Evolutionary conservation across 2,797 vertebrate species (phyloP), one percentile per base, ranked within the genome.

Genomic region (Miichthys miiuy): DNA sequence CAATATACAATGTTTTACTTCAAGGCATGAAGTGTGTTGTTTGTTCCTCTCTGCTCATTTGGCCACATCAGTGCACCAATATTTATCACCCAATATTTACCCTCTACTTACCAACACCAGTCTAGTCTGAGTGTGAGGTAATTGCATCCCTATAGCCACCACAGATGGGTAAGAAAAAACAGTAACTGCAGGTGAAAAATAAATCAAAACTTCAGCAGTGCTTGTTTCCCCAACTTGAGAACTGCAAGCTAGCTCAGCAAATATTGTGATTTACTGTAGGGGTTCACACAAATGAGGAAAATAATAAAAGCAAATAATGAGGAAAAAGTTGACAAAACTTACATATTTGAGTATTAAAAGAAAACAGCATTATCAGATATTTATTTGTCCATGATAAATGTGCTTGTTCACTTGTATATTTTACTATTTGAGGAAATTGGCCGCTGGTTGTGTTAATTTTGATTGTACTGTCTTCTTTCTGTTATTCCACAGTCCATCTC

Each of bases 401-500:
- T 46, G 7, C 0, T 5, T 16, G 3, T 55, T 44, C n/a, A 21
- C 7, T 1, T 41, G 13, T 13, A 25, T 18, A 47, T 38, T 41
- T 50, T 11, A 65, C 46, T 13, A 52, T 66, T 52, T 25, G 8
- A 50, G 38, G 7, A 21, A 30, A 50, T 3, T 42, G 8, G 10
- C 21, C 16, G 44, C 1, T 20, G 6, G 9, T 25, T 64, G 18
- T 44, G 21, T 16, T n/a, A 0, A 38, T 41, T 34, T 63, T 50
- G 2, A 62, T 34, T 46, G 44, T 44, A 20, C 54, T 54, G 42
- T 62, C 57, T 8, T 81, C 38, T 17, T 38, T 44, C 38, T 75
- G 14, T 75, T 7, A 2, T 42, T 38, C 56, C 42, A 34, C 85
- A 94, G 91, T 75, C 91, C 93, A 0, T 97, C 97, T 0, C 80